Conservation (phyloP, 2,797 vertebrate genomes). For the Eulemur coronatus region DNA sequence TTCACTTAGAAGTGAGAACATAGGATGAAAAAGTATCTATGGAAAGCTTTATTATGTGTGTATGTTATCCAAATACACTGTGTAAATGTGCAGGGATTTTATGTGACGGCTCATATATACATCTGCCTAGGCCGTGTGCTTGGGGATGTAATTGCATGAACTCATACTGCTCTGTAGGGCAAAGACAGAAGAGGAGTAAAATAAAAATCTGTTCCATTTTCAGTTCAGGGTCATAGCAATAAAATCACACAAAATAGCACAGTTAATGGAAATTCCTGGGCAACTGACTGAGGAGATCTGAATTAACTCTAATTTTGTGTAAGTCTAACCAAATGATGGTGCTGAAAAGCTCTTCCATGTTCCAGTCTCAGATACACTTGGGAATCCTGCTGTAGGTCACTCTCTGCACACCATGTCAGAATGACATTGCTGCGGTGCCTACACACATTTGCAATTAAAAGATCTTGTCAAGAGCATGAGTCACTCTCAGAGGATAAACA, state of each 20-base stretch:
- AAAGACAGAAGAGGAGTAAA: conserved; percentile 3
- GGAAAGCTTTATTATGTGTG: conserved; percentile 76
- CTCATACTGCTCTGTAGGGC: not conserved
- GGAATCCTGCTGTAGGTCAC: not conserved
- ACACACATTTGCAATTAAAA: not conserved
- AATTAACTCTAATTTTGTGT: not conserved
- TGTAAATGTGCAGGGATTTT: conserved; percentile 71
- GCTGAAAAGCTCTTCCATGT: not conserved
- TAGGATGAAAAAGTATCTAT: conserved; percentile 67
- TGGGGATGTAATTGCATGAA: not conserved
- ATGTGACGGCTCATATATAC: conserved; percentile 70
- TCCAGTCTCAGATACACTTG: not conserved
- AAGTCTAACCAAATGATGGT: not conserved
- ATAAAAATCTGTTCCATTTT: conserved; percentile 50
- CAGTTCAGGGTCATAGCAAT: conserved; percentile 19
- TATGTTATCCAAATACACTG: conserved; percentile 65
- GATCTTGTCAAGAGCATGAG: not conserved
- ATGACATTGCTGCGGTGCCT: not conserved
- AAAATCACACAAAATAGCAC: conserved; percentile 26
- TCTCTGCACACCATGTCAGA: not conserved
- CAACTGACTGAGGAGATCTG: not conserved
- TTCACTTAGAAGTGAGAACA: conserved; percentile 64
- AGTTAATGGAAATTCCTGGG: conserved; percentile 15
- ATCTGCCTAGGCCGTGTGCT: conserved; percentile 44
- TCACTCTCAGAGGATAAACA: not conserved